These are phyloP conservation scores for Bucorvus abyssinicus DNA, from an alignment of 2,797 vertebrate genomes.

Conservation along the genomic window DNA sequence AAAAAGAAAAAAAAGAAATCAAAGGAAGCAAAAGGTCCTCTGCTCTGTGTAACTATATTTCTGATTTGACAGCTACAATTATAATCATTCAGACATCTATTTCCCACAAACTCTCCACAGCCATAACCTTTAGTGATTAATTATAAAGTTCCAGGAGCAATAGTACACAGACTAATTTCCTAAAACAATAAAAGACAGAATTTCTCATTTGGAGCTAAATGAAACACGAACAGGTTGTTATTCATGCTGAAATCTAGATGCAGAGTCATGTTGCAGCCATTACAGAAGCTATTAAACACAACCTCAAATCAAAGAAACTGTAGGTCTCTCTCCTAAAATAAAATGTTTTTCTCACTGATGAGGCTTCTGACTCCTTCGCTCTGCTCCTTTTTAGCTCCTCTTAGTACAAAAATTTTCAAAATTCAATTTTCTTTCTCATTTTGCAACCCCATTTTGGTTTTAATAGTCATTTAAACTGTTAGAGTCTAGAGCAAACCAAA, in stretches of 20 bases:
- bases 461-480: conserved; percentile 33
- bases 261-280: conserved; percentile 82
- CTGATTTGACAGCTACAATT: conserved; percentile 76
- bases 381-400: background rate
- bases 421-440: conserved; percentile 61
- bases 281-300: conserved; percentile 81
- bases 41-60: conserved; percentile 60
- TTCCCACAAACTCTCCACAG: conserved; percentile 75
- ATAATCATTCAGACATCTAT: conserved; percentile 74
- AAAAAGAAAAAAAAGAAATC: background rate
- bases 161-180: conserved; percentile 80
- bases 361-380: conserved; percentile 31
- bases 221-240: conserved; percentile 78
- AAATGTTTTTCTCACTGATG: conserved; percentile 55
- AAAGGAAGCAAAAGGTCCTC: conserved; percentile 52
- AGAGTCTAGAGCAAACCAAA: conserved; percentile 45
- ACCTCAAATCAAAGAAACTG: conserved; percentile 74
- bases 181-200: conserved; percentile 83
- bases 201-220: conserved; percentile 80
- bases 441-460: conserved; percentile 21
- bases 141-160: conserved; percentile 78
- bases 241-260: conserved; percentile 83
- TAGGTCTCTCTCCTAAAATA: conserved; percentile 66
- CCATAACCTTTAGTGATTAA: conserved; percentile 79
- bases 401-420: conserved; percentile 19